These are phyloP conservation scores for Menidia beryllina DNA, from an alignment of 2,113 vertebrate species.

Conservation along the genomic window DNA sequence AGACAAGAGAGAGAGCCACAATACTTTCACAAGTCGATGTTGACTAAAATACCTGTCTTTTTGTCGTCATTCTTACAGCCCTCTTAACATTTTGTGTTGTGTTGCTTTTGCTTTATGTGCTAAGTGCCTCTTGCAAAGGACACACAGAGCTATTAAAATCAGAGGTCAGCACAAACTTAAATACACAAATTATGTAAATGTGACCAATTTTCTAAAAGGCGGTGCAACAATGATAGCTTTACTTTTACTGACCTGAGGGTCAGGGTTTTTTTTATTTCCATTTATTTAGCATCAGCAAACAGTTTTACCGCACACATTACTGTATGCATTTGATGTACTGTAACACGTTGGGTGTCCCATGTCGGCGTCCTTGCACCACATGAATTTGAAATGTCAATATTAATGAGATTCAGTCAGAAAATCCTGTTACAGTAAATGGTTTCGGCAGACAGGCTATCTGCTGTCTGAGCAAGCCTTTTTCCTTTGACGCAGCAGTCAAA, in stretches of 20 bases:
- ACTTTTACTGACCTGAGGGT: background rate
- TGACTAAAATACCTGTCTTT: background rate
- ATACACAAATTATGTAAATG: conserved; percentile 33
- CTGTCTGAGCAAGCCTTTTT: background rate
- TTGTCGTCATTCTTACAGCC: conserved; percentile 8
- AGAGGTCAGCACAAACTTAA: conserved; percentile 11
- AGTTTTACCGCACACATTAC: conserved; percentile 23
- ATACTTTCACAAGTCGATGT: background rate
- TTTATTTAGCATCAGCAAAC: conserved; percentile 46
- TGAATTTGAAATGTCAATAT: background rate
- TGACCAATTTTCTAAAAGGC: conserved; percentile 16
- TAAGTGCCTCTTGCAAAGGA: background rate
- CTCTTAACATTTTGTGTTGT: conserved; percentile 25
- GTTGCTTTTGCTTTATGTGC: background rate
- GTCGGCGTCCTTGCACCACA: conserved; percentile 30
- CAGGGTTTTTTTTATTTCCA: conserved; percentile 4
- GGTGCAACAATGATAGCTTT: background rate
- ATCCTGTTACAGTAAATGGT: conserved; percentile 30
- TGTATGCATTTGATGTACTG: conserved; percentile 36
- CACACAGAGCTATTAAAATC: conserved; percentile 6
- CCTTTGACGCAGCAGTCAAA: too few relatives aligned
- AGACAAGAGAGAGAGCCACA: too few relatives aligned
- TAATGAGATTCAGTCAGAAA: conserved; percentile 18
- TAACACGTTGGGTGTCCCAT: conserved; percentile 37
- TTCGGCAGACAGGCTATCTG: conserved; percentile 43